Evolutionary conservation across 2,888 invertebrate species (phyloP).

Genomic region (Calameuta pallipes): DNA sequence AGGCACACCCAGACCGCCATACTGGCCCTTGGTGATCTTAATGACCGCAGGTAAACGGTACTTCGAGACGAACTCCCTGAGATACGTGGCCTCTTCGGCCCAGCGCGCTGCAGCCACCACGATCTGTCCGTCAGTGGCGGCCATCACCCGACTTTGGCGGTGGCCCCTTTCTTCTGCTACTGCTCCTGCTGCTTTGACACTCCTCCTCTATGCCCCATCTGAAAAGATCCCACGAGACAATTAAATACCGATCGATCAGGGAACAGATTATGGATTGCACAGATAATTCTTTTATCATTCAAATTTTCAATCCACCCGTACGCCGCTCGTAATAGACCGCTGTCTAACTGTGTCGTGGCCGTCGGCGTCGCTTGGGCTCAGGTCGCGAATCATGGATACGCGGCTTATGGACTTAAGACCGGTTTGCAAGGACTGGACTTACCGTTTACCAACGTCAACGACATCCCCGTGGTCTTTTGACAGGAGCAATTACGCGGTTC

Average conservation of each 20-base stretch:
- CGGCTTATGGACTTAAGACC: not conserved
- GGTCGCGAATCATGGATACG: not conserved
- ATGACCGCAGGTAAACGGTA: conserved; percentile 85
- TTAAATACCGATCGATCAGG: not conserved
- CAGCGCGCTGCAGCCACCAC: conserved; percentile 85
- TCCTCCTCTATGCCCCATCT: conserved; percentile 58
- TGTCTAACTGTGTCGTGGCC: not conserved
- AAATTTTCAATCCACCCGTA: not conserved
- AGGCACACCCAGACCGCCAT: conserved; percentile 90
- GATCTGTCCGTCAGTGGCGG: conserved; percentile 91
- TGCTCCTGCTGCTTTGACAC: conserved; percentile 33
- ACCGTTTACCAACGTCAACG: not conserved
- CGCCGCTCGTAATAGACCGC: not conserved
- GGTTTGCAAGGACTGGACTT: not conserved
- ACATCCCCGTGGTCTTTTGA: not conserved
- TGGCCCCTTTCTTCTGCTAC: conserved; percentile 30
- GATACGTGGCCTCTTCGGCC: conserved; percentile 80
- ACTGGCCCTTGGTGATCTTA: conserved; percentile 94
- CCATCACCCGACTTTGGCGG: conserved; percentile 69
- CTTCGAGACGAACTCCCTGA: conserved; percentile 80
- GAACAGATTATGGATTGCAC: not conserved
- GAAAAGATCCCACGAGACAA: conserved; percentile 26
- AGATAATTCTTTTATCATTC: not conserved
- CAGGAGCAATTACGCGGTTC: not conserved
- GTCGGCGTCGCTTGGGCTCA: not conserved